Evolutionary conservation across 2,113 vertebrate species (phyloP).

Genomic region (human (Homo sapiens)): GRCh38 chr15:47952001-47952500

Average conservation of each 20-base stretch:
- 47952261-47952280: neutral
- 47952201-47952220: neutral
- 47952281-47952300: neutral
- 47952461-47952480: neutral
- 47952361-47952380: neutral
- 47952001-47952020: slow-evolving; percentile 19
- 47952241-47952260: neutral
- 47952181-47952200: neutral
- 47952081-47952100: neutral
- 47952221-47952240: neutral
- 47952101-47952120: neutral
- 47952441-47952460: neutral
- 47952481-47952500: neutral
- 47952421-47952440: neutral
- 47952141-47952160: neutral
- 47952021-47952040: slow-evolving; percentile 23
- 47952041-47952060: slow-evolving; percentile 43
- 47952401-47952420: neutral
- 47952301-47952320: neutral
- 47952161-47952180: neutral
- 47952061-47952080: neutral
- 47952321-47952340: neutral
- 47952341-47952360: neutral
- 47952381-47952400: slow-evolving; percentile 28
- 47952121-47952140: neutral